These are phyloP conservation scores for Vanacampus margaritifer DNA, from an alignment of 2,113 vertebrate genomes.

Conservation along the genomic window DNA sequence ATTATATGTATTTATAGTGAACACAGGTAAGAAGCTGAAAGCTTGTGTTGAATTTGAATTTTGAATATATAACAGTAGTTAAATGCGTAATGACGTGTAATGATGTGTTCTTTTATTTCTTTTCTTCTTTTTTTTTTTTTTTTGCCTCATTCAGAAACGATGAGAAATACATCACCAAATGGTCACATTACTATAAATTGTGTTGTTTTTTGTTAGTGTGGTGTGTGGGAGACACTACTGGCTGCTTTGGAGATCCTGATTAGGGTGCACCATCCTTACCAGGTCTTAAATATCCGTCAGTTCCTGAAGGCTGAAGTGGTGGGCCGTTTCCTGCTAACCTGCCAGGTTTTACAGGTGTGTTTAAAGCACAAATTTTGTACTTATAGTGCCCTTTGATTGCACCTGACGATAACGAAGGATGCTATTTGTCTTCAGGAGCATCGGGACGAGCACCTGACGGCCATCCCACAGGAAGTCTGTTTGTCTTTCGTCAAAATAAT, in stretches of 20 bases:
- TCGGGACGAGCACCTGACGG: constrained; percentile 84
- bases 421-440: constrained; percentile 79
- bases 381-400: no score
- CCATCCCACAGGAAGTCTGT: constrained; percentile 88
- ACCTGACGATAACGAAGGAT: background rate
- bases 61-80: no score
- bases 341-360: constrained; percentile 92
- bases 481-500: constrained; percentile 96
- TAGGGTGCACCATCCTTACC: constrained; percentile 86
- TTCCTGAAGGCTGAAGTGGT: constrained; percentile 87
- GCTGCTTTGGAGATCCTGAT: constrained; percentile 88
- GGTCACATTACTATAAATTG: background rate
- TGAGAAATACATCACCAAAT: background rate
- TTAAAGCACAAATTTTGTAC: background rate
- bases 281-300: constrained; percentile 91
- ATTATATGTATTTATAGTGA: no score
- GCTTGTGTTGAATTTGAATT: no score
- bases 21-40: no score
- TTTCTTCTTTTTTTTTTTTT: background rate
- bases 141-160: background rate
- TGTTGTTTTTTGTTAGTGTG: constrained; percentile 68
- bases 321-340: constrained; percentile 89
- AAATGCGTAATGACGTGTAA: no score
- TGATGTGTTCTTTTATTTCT: no score
- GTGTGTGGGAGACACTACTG: constrained; percentile 90